Base-by-base conservation (phyloP, 1,140 invertebrate species). In the Trachymyrmex cornetzi region DNA sequence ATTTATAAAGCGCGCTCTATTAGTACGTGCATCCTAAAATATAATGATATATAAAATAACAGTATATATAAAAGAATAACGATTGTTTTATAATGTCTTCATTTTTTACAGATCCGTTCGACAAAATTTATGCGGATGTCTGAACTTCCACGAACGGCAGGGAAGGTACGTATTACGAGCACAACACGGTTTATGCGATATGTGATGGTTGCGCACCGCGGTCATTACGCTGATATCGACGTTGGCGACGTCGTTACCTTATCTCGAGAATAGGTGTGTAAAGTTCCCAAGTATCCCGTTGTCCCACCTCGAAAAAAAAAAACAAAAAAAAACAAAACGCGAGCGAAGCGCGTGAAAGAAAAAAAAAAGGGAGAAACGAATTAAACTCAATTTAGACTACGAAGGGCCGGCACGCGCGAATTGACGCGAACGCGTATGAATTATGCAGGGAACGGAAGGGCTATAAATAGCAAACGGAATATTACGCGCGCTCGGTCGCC, bases 381-480 rank as follows among this genome's bases (percentile, higher is more conserved):
- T 22, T 44, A 77, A 64, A 64, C 27, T 79, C 77, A n/a, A 64
- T 79, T 69, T 27, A 57, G 16, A 16, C 2, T 57, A 61, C 24
- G 44, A 55, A 34, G 30, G 34, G 3, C 50, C 34, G 22, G n/a
- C 4, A 72, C 12, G 48, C n/a, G 53, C 38, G 57, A 77, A 74
- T 82, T 27, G 34, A 77, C 22, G 27, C 30, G 63, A 82, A 69
- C 48, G 27, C 48, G 50, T 69, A 55, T 44, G 34, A 81, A 74
- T 74, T 82, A 74, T 63, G 24, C 9, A 61, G 53, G n/a, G 12
- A 19, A 50, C 38, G 14, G 44, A 61, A 72, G 55, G 38, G 38
- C 9, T 84, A 61, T 63, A 84, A 84, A 75, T 84, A 84, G 34
- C 12, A 22, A 19, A 82, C 22, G 34, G 67, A 72, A 84, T 72